Evolutionary conservation across 2,113 vertebrate genomes (phyloP), one percentile per base, ranked within the genome.

Genomic region (Glareola pratincola): DNA sequence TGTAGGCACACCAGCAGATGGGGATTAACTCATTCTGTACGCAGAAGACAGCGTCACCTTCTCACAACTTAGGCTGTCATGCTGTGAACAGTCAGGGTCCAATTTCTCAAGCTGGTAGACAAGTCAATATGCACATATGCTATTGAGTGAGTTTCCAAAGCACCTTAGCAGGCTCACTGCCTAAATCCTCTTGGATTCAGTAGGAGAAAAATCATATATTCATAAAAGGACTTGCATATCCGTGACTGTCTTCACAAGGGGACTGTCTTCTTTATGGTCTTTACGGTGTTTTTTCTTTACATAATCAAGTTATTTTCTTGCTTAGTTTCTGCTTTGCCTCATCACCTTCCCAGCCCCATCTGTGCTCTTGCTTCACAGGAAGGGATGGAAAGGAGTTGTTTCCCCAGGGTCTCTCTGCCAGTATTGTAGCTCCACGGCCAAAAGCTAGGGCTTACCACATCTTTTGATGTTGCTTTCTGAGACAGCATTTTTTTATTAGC

Each of bases 21-120:
- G 96, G 47, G 43, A 91, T 96, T 83, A 77, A 84, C 90, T 93
- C 75, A 94, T 91, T 91, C 51, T 89, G 56, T 84, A 78, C 8
- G 8, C 80, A 85, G 88, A 94, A 89, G 86, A 93, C 51, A 72
- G 37, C 1, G 4, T 48, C 72, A 95, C 79, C 88, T 94, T 83
- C 90, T 88, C 85, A 27, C 75, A 81, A 30, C 6, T 84, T 80
- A 75, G 51, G 63, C 75, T 88, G 51, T 92, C 96, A 48, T 86
- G 88, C 95, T 96, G 95, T 86, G 91, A 94, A 63, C 92, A 92
- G 82, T 60, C 76, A 84, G 90, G 24, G 43, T 88, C 76, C 77
- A 81, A 91, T 91, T 94, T 92, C 59, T 94, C 90, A 86, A 92
- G 90, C 85, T 93, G 85, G 62, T 93, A 92, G 78, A 84, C 64